Base-by-base conservation (phyloP, 2,888 invertebrate species). In the Monopis laevigella region DNA sequence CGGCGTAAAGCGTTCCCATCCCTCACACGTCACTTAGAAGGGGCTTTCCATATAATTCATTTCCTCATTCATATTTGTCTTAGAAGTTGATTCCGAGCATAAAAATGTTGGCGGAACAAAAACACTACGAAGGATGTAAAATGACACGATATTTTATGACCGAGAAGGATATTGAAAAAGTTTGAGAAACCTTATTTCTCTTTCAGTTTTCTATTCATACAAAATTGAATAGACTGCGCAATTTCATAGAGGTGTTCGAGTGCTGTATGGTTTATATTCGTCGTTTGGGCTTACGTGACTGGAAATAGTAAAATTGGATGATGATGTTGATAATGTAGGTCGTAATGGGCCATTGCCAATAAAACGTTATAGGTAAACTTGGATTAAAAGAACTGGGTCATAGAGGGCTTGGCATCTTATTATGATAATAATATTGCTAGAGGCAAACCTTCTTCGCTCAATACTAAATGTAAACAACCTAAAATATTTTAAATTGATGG, bases 291-390 rank as follows among this genome's bases (percentile, higher is more conserved):
- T 77, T 78, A 77, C 80, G 77, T 80, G 80, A 77, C 80, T 78
- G 65, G 78, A 77, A 78, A 78, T 77, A 80, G 77, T 78, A 78
- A 78, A 78, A 75, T 77, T 62, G 73, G 75, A 74, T 75, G 78
- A 77, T 77, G 77, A 78, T 75, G 74, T 77, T 80, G 78, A 80
- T 80, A 78, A 80, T 78, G 71, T 75, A 73, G 72, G 75, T 72
- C 71, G 74, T 77, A 74, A 80, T 77, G 70, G 77, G 74, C 73
- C 71, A 71, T 72, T 70, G 72, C 71, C 73, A 78, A 78, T 78
- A 78, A 78, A 77, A 78, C 73, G 74, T 78, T 78, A 77, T 78
- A 80, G 77, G 80, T 75, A 78, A 78, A 71, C 73, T 75, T 78
- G 77, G 77, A 78, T 77, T 77, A 74, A 68, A 75, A 71, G 65